These are phyloP conservation scores for Bacillus rossius DNA, from an alignment of 1,140 invertebrate genomes.

Conservation along the genomic window DNA sequence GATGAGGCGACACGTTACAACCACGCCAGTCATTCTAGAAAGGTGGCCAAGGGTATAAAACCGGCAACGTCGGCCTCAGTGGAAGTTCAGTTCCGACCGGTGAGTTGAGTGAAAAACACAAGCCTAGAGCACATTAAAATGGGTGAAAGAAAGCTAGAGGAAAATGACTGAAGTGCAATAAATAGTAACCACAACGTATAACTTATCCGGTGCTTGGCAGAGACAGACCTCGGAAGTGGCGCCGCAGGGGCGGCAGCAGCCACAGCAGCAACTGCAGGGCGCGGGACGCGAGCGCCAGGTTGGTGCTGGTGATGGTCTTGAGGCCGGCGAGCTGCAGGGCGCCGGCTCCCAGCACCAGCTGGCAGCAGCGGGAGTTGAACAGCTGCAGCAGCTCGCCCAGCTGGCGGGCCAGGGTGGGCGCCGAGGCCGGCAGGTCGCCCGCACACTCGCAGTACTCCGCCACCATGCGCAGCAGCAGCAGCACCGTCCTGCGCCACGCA, in stretches of 20 bases:
- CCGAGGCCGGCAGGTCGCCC: conserved; percentile 49
- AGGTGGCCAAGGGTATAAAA: too few species aligned
- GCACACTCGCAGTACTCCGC: conserved; percentile 85
- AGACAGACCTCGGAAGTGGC: conserved; percentile 52
- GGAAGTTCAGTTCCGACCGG: too few species aligned
- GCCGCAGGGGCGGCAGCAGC: conserved; percentile 63
- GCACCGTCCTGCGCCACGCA: conserved; percentile 45
- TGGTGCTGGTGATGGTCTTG: conserved; percentile 94
- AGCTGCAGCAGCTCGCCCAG: conserved; percentile 81
- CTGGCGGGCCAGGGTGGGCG: conserved; percentile 71
- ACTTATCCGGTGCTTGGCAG: too few species aligned
- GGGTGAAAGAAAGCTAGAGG: too few species aligned
- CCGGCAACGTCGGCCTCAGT: too few species aligned
- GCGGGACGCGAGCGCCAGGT: conserved; percentile 86
- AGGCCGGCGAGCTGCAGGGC: conserved; percentile 90
- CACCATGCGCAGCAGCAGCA: conserved; percentile 79
- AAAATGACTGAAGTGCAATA: too few species aligned
- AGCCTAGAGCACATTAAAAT: too few species aligned
- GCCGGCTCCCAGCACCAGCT: conserved; percentile 91
- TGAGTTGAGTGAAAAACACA: too few species aligned
- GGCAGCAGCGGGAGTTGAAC: conserved; percentile 91
- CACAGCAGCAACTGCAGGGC: conserved; percentile 77
- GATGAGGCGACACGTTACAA: too few species aligned
- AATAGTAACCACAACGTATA: too few species aligned
- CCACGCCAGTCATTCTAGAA: too few species aligned